phyloP scores from a whole-genome alignment of 2,797 vertebrate species.

The Argya squamiceps region DNA sequence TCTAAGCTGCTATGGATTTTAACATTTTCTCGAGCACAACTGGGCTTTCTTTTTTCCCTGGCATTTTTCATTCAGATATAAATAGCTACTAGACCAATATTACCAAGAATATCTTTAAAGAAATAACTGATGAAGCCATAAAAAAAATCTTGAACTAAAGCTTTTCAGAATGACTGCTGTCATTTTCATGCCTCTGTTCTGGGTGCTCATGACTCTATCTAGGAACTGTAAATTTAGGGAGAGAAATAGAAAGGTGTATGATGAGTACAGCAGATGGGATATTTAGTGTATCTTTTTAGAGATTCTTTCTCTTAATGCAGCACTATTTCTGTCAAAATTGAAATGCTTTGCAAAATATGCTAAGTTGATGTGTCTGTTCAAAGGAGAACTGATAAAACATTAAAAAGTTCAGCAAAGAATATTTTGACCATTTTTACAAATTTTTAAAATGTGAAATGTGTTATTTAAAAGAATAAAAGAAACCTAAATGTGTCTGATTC shows the following conservation, averaged over 20 bases:
- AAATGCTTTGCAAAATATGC: neutral
- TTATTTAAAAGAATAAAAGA: neutral
- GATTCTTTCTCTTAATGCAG: neutral
- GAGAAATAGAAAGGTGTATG: neutral
- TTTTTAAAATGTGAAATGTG: neutral
- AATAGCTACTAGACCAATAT: neutral
- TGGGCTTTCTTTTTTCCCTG: neutral
- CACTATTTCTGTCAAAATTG: neutral
- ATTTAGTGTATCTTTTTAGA: neutral
- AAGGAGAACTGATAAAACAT: neutral
- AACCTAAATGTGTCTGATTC: too few relatives aligned
- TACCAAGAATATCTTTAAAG: neutral
- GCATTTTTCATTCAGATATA: neutral
- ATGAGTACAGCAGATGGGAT: neutral
- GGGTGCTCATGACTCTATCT: neutral
- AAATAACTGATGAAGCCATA: neutral
- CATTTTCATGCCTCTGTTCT: neutral
- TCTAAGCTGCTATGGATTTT: neutral
- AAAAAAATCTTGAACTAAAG: neutral
- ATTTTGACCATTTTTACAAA: neutral
- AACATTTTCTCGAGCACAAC: neutral
- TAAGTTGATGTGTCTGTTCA: neutral
- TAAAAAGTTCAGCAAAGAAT: neutral
- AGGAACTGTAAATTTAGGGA: neutral
- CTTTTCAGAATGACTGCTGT: neutral